phyloP scores from a whole-genome alignment of 2,797 vertebrate species.

The Dryobates pubescens region DNA sequence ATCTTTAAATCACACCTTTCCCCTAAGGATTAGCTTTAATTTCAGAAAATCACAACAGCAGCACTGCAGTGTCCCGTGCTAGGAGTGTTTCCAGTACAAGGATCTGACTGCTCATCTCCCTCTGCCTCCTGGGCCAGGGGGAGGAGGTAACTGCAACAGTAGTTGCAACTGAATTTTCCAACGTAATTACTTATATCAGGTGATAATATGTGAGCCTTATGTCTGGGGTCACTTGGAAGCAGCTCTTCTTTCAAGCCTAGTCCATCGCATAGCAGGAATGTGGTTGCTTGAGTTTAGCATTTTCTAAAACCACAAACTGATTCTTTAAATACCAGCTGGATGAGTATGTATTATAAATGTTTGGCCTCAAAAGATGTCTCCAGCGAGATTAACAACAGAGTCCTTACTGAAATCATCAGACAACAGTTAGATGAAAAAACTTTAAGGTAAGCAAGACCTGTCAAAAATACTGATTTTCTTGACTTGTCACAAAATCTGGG shows the following conservation, averaged over 20 bases:
- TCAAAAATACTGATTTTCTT: background rate
- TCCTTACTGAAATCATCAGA: background rate
- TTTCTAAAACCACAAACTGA: background rate
- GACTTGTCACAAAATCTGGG: background rate
- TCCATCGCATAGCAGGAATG: background rate
- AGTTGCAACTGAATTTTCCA: conserved; percentile 37
- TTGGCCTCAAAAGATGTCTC: background rate
- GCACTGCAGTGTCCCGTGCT: background rate
- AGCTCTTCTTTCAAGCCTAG: background rate
- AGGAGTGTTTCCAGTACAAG: background rate
- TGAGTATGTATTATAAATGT: background rate
- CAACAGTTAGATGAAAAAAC: background rate
- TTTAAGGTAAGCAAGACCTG: background rate
- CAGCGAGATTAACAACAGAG: background rate
- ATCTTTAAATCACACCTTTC: background rate
- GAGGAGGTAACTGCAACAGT: background rate
- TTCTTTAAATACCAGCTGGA: background rate
- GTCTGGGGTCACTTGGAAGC: background rate
- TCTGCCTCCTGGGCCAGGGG: background rate
- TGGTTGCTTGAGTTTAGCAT: background rate
- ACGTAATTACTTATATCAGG: conserved; percentile 18
- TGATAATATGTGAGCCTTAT: background rate
- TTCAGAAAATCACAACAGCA: conserved; percentile 10
- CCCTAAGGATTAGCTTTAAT: background rate
- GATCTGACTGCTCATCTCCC: background rate